Percentiles rank a stretch among this genome's conserved stretches.
phyloP scores from a whole-genome alignment of 2,113 vertebrate genomes.

The Trachemys scripta region DNA sequence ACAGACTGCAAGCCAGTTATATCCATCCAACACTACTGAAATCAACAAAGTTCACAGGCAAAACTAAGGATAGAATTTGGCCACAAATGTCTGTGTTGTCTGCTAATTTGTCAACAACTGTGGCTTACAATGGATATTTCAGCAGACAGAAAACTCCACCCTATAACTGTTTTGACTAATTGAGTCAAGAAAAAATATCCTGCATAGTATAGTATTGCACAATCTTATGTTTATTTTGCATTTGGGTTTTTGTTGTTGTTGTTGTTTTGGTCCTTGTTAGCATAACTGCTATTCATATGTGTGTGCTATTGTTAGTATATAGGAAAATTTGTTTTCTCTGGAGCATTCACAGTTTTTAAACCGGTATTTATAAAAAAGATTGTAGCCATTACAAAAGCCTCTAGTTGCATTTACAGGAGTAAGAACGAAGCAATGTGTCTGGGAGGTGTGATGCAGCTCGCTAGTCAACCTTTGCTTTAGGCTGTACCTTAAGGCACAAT shows the following conservation, averaged over 20 bases:
- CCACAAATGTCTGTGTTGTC: not conserved
- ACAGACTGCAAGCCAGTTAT: not conserved
- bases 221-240: not conserved
- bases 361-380: accelerated
- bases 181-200: too few relatives aligned
- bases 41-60: not conserved
- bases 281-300: not conserved
- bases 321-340: not conserved
- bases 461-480: not conserved
- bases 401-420: not conserved
- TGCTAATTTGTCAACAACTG: not conserved
- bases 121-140: not conserved
- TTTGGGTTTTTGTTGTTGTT: too few relatives aligned
- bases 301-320: not conserved
- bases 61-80: not conserved
- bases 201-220: too few relatives aligned
- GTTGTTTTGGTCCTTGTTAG: not conserved
- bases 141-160: not conserved
- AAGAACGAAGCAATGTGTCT: not conserved
- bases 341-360: not conserved
- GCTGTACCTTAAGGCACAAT: not conserved
- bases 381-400: not conserved
- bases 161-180: not conserved
- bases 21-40: not conserved
- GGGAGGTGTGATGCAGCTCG: not conserved